Percentiles rank a stretch among this genome's conserved stretches.
Evolutionary conservation across 2,888 invertebrate genomes (phyloP).

Genomic region (Terebella lapidaria): DNA sequence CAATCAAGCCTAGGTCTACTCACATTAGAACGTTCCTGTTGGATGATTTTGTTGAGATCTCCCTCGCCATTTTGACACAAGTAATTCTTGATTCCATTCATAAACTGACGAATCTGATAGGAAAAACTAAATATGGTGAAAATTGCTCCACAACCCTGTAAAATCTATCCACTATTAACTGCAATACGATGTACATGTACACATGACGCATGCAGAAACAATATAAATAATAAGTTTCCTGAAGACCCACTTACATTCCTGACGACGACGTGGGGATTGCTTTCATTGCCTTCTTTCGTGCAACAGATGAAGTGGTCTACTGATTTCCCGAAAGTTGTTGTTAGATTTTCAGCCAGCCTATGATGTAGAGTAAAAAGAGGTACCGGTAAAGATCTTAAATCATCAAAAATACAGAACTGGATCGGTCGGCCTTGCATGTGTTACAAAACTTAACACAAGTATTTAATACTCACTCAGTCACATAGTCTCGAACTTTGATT

Average conservation of each 20-base stretch:
- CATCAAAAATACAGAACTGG: no score
- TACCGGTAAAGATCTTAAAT: no score
- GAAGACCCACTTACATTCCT: constrained; percentile 51
- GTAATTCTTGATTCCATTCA: constrained; percentile 98
- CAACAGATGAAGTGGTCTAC: constrained; percentile 90
- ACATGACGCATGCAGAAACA: no score
- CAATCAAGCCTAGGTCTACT: no score
- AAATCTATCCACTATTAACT: background rate
- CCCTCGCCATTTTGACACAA: constrained; percentile 85
- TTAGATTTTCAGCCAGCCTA: constrained; percentile 62
- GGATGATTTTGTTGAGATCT: constrained; percentile 85
- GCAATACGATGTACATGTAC: background rate
- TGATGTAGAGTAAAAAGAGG: no score
- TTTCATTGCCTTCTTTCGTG: constrained; percentile 83
- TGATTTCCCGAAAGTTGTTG: constrained; percentile 85
- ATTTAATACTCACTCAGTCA: no score
- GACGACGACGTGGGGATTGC: constrained; percentile 72
- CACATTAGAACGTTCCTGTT: constrained; percentile 76
- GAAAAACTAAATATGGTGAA: background rate
- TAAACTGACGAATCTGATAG: constrained; percentile 76
- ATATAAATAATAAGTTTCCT: background rate
- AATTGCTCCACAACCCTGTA: background rate
- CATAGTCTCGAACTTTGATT: constrained; percentile 34
- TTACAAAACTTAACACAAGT: no score
- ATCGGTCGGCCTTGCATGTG: no score